Base-by-base conservation (phyloP, 1,140 invertebrate genomes). In the Drosophila jambulina region DNA sequence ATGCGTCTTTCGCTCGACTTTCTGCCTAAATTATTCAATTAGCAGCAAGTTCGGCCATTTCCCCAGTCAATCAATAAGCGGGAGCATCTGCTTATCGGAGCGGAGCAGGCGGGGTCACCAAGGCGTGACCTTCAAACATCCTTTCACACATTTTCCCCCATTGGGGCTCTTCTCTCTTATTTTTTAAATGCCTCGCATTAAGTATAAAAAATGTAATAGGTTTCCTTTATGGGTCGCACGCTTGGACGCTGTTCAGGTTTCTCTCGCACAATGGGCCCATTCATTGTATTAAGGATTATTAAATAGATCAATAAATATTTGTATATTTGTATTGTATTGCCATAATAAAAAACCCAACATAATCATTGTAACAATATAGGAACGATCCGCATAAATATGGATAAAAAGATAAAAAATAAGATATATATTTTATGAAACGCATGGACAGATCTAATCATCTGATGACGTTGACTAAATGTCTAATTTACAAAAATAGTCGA, bases 141-240 rank as follows among this genome's bases (percentile, higher is more conserved):
- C 82, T 85, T 86, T 75, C 60, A 40, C 61, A 67, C 45, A 70
- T 68, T 82, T 78, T 36, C 36, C 65, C 40, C 32, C 59, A 40
- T 23, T 32, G 53, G 21, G 49, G 21, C 72, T 36, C 65, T 45
- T 45, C 78, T 29, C 49, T 60, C 38, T 51, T 51, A 54, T 82
- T 78, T 78, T 57, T 75, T 65, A 81, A 78, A 82, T 75, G 79
- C 60, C 78, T 61, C 78, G 65, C 78, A 86, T 82, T 75, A 78
- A 80, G 82, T 78, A 86, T 82, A 61, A 78, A 75, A 82, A 78
- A 82, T 82, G 82, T 85, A 74, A 86, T 86, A 70, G 82, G 82
- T 65, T 80, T 80, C 77, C 72, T 64, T 80, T 83, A 75, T 82
- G 80, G 69, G 62, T 53, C 60, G 63, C 59, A 60, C 75, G 56